These are phyloP conservation scores for Poliocrania exsul DNA, from an alignment of 2,797 vertebrate species.

Conservation along the genomic window DNA sequence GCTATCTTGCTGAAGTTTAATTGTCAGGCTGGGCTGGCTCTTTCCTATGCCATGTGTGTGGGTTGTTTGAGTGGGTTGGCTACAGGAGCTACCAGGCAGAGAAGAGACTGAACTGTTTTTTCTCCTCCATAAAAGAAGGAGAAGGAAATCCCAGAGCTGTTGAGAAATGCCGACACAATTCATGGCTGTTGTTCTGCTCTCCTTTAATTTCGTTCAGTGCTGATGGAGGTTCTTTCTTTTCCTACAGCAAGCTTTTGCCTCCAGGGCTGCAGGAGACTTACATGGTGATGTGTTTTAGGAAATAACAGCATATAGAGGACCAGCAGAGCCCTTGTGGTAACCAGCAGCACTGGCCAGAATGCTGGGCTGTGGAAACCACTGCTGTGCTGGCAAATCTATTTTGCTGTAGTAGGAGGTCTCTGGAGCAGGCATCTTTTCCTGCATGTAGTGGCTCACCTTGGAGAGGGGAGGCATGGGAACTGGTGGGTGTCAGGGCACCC, in stretches of 20 bases:
- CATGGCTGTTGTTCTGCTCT: background rate
- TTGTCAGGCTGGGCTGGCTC: background rate
- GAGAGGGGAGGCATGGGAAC: rapidly evolving
- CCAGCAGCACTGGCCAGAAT: background rate
- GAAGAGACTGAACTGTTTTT: background rate
- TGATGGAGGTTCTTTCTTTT: background rate
- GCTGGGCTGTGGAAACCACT: background rate
- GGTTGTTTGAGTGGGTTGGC: background rate
- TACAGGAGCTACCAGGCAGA: background rate
- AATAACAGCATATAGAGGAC: background rate
- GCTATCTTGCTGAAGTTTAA: background rate
- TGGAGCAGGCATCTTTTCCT: background rate
- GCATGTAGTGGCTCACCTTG: background rate
- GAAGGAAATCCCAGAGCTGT: slow-evolving; percentile 47
- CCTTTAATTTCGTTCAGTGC: slow-evolving; percentile 3
- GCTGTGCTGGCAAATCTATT: background rate
- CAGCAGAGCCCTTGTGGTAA: background rate
- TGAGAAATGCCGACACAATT: slow-evolving; percentile 27
- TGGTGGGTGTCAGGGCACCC: rapidly evolving
- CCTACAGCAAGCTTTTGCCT: background rate
- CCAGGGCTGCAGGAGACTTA: background rate
- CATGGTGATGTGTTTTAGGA: background rate
- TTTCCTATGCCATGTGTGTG: background rate
- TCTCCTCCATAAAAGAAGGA: background rate
- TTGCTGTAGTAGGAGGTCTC: background rate